These are phyloP conservation scores for Darevskia mixta DNA, from an alignment of 2,797 vertebrate genomes.

Conservation along the genomic window DNA sequence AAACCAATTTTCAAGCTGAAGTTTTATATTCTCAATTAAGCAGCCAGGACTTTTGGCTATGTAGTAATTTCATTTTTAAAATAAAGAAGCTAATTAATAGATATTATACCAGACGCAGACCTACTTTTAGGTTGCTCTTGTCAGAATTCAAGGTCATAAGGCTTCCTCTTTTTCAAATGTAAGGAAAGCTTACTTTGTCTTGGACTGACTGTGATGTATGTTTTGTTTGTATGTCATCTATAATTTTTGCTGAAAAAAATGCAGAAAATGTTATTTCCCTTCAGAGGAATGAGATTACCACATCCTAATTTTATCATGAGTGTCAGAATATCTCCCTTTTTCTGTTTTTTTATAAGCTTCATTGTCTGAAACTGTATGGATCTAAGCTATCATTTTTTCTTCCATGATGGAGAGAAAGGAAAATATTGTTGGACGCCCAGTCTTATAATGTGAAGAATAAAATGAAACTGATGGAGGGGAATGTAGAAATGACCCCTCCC, in stretches of 20 bases:
- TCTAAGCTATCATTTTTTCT: background rate
- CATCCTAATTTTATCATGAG: conserved; percentile 1
- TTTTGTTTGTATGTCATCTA: background rate
- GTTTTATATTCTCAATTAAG: background rate
- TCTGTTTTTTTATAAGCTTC: background rate
- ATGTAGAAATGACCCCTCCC: background rate
- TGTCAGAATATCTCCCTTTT: background rate
- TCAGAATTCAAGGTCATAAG: background rate
- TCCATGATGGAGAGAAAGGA: background rate
- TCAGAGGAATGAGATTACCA: background rate
- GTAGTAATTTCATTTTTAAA: background rate
- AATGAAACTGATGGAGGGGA: background rate
- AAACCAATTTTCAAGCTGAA: background rate
- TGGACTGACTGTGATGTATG: background rate
- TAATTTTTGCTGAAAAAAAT: background rate
- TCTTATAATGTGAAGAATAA: background rate
- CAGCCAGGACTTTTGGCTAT: background rate
- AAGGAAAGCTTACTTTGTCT: background rate
- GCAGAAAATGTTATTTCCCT: background rate
- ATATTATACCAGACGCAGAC: background rate
- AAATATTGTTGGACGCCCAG: background rate
- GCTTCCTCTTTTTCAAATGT: background rate
- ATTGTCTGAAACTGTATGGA: background rate
- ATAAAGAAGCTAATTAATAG: background rate
- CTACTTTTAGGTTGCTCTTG: background rate